phyloP scores from a whole-genome alignment of 2,888 invertebrate genomes.

The Steinernema scapterisci region DNA sequence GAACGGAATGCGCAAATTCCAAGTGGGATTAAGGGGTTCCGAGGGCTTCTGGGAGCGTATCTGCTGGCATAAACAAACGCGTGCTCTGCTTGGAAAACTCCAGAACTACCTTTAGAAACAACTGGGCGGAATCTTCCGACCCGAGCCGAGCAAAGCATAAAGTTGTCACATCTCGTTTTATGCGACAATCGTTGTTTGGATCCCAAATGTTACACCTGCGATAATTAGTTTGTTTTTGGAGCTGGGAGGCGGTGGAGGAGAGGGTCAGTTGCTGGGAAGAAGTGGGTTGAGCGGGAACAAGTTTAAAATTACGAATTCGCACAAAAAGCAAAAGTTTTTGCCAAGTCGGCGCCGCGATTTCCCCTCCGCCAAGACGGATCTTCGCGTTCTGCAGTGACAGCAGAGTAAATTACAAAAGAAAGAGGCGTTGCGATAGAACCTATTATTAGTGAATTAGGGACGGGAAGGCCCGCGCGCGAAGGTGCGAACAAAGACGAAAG shows the following conservation, averaged over 20 bases:
- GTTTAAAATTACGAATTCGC: too few relatives aligned
- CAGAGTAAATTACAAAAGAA: background rate
- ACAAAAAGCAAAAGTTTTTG: too few relatives aligned
- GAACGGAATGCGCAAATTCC: background rate
- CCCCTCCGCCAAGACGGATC: too few relatives aligned
- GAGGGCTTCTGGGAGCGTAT: background rate
- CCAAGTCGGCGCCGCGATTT: too few relatives aligned
- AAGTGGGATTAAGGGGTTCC: background rate
- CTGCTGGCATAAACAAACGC: background rate
- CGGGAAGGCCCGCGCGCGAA: background rate
- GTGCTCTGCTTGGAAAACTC: too few relatives aligned
- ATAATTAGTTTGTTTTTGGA: constrained; percentile 2
- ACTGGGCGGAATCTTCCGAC: background rate
- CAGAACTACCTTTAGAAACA: background rate
- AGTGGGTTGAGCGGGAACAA: too few relatives aligned
- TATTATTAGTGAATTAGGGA: background rate
- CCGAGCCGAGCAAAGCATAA: too few relatives aligned
- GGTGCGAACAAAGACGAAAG: constrained; percentile 13
- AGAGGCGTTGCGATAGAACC: background rate
- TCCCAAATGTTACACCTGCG: background rate
- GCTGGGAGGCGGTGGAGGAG: background rate
- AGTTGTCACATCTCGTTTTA: too few relatives aligned
- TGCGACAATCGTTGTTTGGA: background rate
- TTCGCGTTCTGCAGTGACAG: background rate
- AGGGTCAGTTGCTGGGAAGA: background rate